Conservation (phyloP, 2,113 vertebrate species). For the Climacteris rufus region DNA sequence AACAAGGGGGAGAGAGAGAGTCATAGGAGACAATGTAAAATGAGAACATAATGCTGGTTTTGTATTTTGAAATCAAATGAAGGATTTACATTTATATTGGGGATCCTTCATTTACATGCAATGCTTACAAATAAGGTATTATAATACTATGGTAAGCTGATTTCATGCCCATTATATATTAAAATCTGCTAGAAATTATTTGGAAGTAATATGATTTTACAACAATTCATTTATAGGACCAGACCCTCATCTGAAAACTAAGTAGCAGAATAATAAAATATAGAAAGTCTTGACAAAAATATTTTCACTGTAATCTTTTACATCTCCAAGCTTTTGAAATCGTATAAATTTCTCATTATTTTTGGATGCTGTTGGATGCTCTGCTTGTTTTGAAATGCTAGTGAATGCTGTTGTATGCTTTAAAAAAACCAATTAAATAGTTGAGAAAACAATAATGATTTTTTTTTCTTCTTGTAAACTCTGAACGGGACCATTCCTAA, state of each 20-base stretch:
- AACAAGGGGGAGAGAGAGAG: rapidly evolving
- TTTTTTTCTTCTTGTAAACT: background rate
- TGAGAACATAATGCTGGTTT: background rate
- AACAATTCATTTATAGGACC: background rate
- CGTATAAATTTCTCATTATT: background rate
- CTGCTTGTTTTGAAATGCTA: background rate
- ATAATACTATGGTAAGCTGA: background rate
- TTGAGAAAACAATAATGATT: rapidly evolving
- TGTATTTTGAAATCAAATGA: background rate
- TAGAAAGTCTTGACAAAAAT: background rate
- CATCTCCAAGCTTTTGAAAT: background rate
- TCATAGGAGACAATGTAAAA: background rate
- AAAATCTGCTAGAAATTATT: background rate
- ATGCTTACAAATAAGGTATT: background rate
- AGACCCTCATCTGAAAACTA: background rate
- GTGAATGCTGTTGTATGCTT: background rate
- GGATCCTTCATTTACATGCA: background rate
- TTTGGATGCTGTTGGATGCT: background rate
- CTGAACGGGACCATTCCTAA: background rate
- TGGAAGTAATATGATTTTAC: background rate
- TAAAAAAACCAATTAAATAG: background rate
- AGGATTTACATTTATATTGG: background rate
- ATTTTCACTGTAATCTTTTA: background rate
- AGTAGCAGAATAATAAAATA: background rate
- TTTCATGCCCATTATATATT: background rate